Percentiles rank a stretch among this genome's conserved stretches.
phyloP scores from a whole-genome alignment of 92 coral and sea anemone genomes.

The Porites rus region DNA sequence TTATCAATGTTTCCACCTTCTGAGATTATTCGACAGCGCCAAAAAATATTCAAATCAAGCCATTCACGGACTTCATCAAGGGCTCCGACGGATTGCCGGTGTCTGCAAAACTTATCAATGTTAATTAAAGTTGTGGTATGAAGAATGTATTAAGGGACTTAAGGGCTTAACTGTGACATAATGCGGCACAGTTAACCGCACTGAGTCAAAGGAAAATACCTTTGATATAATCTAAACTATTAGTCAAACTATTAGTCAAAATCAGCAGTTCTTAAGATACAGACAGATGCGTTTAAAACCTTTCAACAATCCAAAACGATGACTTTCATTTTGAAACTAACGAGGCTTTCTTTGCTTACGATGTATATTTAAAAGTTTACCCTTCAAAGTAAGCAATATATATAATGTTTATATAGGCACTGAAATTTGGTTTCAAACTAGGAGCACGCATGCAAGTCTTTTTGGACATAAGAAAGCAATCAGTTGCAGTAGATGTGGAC shows the following conservation, averaged over 20 bases:
- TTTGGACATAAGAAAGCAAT: neutral
- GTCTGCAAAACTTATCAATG: slow-evolving; percentile 23
- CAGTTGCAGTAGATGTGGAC: no score
- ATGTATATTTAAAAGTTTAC: slow-evolving; percentile 4
- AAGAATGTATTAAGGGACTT: neutral
- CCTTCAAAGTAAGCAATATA: slow-evolving; percentile 27
- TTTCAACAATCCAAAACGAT: no score
- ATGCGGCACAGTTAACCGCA: neutral
- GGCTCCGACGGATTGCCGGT: slow-evolving; percentile 11
- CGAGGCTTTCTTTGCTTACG: no score
- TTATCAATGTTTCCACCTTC: no score
- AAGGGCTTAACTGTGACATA: neutral
- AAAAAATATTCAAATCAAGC: no score
- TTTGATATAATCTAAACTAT: neutral
- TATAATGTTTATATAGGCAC: neutral
- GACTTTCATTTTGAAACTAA: no score
- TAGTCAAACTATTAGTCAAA: slow-evolving; percentile 3
- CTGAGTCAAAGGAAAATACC: neutral
- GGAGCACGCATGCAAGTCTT: neutral
- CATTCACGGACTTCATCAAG: neutral
- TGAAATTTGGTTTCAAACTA: neutral
- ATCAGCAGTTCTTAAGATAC: neutral
- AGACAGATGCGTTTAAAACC: neutral
- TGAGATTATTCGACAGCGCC: no score
- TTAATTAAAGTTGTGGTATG: neutral